Evolutionary conservation across 2,797 vertebrate genomes (phyloP), one percentile per base, ranked within the genome.

Genomic region (Mus caroli): DNA sequence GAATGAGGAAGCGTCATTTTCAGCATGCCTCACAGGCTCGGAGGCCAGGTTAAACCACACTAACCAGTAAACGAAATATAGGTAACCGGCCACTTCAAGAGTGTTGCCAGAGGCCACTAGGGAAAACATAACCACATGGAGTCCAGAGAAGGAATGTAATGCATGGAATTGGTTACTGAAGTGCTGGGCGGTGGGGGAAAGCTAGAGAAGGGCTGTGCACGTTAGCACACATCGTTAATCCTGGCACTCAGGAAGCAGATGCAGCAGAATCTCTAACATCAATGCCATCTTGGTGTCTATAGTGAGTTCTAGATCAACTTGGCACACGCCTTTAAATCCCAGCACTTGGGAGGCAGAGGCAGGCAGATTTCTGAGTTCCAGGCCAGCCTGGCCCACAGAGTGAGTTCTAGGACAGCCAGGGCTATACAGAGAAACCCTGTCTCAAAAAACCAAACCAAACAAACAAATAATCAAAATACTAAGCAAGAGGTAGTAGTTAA

Each of bases 41-140:
- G 34, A 13, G 28, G 8, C 80, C 46, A 43, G 52, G 7, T 58
- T 43, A 64, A 58, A 69, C 24, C 77, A 85, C 11, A 1, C 69
- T 89, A 19, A 92, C 13, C n/a, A 80, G n/a, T 46, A 60, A 87
- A 87, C 9, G 52, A 43, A 91, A 91, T 64, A 85, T 52, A 90
- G n/a, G 80, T 3, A 64, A 37, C 90, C 77, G 37, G 73, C n/a
- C 28, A 69, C 31, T 96, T 93, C 71, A 71, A 60, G n/a, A 62
- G 56, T 75, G 90, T 17, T 17, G 76, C 76, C 6, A 84, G 50
- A 92, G 77, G 60, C 37, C 28, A 90, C 71, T 77, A 28, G 62
- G 17, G 26, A 43, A 87, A 86, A 67, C 24, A 90, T 24, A 88
- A 52, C 19, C 31, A 86, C 12, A 1, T 1, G 19, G 43, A 31